Evolutionary conservation across 2,888 invertebrate genomes (phyloP), one percentile per base, ranked within the genome.

Genomic region (Allacma fusca): DNA sequence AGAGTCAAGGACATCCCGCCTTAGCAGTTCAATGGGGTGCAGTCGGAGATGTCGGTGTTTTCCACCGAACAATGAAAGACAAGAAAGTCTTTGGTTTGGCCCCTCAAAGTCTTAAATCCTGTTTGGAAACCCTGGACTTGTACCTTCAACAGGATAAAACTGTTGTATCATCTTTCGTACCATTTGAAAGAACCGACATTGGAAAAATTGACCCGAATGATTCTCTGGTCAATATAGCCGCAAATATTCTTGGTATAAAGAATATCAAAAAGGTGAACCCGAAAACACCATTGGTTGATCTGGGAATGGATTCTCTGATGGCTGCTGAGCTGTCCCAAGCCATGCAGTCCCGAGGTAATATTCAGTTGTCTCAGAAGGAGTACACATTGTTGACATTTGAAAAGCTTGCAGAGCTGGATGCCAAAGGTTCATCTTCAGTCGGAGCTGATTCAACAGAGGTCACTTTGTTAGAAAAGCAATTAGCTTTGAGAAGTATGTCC

Each of bases 271-370:
- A 92, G 80, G 90, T 97, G 43, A 91, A 94, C 80, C 85, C 87
- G 23, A 87, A 88, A 73, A 86, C 88, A n/a, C 88, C 88, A 34
- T 88, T 98, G 1, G 94, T 95, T 0, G 97, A 98, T 86, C 88
- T 98, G 81, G 98, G 98, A 44, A 94, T 98, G 92, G 97, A 98
- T 88, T 97, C 97, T 0, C 91, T 98, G 89, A 97, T 96, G 95
- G 95, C 95, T 0, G 95, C 97, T 0, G 97, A 98, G 87, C 95
- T 98, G 83, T 97, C 97, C 84, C 96, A 97, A 87, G 93, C 93
- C 0, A 87, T 97, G 0, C 96, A 97, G 86, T 89, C 95, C 84
- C 94, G 96, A 86, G 96, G 93, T 86, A 96, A 97, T 85, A 88
- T 97, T 75, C 91, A 92, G 86, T 88, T 98, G 2, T 92, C 94